These are phyloP conservation scores for Escarpia spicata DNA, from an alignment of 2,888 invertebrate genomes.

Conservation along the genomic window DNA sequence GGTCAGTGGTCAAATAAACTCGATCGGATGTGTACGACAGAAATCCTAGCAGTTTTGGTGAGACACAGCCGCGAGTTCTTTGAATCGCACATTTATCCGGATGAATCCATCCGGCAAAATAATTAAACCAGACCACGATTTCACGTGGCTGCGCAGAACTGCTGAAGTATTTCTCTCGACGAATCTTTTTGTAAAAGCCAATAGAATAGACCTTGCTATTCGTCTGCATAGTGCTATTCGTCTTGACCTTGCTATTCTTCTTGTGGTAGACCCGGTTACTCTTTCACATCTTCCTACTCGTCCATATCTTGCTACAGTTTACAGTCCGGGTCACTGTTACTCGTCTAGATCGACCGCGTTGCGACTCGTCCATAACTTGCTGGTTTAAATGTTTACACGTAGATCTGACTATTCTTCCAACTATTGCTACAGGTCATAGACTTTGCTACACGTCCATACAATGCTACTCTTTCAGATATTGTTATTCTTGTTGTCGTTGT, in stretches of 20 bases:
- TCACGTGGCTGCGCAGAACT: not conserved
- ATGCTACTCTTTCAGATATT: not conserved
- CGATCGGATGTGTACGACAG: not conserved
- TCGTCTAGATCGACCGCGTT: too few relatives aligned
- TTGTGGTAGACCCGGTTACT: not conserved
- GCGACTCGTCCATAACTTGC: too few relatives aligned
- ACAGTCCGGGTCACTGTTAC: too few relatives aligned
- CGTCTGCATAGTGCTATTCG: not conserved
- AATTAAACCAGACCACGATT: not conserved
- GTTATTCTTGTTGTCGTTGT: not conserved
- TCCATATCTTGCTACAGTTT: too few relatives aligned
- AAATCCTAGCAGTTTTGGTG: not conserved
- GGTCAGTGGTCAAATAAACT: not conserved
- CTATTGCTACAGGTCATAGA: not conserved
- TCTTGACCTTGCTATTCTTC: not conserved
- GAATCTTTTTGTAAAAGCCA: not conserved
- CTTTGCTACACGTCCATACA: not conserved
- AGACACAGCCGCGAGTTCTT: not conserved
- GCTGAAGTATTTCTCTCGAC: not conserved
- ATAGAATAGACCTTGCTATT: not conserved
- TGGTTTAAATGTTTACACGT: not conserved
- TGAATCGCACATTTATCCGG: not conserved
- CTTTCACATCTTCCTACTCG: too few relatives aligned
- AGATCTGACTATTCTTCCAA: not conserved
- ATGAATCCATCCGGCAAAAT: not conserved